A percentile compares a stretch with the other conserved stretches of the same genome.
Conservation (phyloP, 2,113 vertebrate species). For the Microcebus griseorufus region DNA sequence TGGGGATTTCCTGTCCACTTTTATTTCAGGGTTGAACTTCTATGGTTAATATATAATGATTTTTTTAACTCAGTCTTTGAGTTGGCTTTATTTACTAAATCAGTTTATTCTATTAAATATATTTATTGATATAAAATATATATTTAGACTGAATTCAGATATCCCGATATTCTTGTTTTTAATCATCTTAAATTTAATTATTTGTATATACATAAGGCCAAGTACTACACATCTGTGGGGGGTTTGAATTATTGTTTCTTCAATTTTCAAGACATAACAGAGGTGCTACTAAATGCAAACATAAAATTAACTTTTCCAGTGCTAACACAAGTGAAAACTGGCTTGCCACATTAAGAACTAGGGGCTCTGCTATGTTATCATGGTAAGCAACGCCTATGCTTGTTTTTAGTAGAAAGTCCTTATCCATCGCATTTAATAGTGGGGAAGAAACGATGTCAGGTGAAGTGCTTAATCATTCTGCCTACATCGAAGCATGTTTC, state of each 20-base stretch:
- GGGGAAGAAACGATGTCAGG: neutral
- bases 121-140: neutral
- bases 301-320: neutral
- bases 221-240: neutral
- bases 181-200: neutral
- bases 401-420: neutral
- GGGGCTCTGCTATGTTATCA: fast-evolving
- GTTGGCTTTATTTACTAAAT: neutral
- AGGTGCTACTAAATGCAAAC: neutral
- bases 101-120: neutral
- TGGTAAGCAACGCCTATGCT: fast-evolving
- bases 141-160: neutral
- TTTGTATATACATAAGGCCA: neutral
- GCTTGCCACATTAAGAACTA: neutral
- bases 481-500: neutral
- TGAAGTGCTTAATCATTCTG: neutral
- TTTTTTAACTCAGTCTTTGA: neutral
- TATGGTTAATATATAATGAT: neutral
- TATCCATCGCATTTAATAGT: neutral
- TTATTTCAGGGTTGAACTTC: neutral
- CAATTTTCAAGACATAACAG: neutral
- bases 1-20: neutral
- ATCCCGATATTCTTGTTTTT: neutral
- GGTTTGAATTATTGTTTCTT: neutral
- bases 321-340: no score